These are phyloP conservation scores for Tylochromis polylepis DNA, from an alignment of 2,113 vertebrate species.

Conservation along the genomic window DNA sequence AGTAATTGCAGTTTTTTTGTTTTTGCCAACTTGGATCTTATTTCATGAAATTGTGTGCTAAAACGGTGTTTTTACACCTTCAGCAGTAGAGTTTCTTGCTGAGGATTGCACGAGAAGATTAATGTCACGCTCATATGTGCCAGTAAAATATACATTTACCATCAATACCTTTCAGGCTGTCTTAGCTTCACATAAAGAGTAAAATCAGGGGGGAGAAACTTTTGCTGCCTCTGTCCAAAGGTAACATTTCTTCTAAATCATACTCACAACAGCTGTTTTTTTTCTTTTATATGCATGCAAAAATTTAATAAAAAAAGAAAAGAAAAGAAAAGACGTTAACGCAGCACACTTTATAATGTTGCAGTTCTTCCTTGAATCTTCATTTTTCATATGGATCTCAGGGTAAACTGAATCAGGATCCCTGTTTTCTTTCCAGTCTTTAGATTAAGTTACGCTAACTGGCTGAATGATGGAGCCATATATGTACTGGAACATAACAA, in stretches of 20 bases:
- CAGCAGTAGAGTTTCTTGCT: neutral
- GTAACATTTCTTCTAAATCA: neutral
- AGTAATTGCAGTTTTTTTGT: neutral
- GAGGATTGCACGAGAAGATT: neutral
- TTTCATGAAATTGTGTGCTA: neutral
- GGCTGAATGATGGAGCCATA: neutral
- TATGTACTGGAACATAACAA: neutral
- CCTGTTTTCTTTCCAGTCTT: neutral
- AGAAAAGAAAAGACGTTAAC: too few relatives aligned
- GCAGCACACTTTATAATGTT: neutral
- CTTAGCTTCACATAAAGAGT: neutral
- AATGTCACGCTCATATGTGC: neutral
- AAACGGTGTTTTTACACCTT: neutral
- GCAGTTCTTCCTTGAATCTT: neutral
- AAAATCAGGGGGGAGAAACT: neutral
- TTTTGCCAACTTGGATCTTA: neutral
- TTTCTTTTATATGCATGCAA: too few relatives aligned
- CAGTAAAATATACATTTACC: neutral
- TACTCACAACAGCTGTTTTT: neutral
- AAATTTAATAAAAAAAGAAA: too few relatives aligned
- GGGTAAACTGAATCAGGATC: neutral
- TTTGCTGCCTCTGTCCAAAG: neutral
- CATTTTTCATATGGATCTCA: neutral
- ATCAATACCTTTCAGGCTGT: neutral
- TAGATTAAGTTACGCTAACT: neutral